Evolutionary conservation across 1,140 invertebrate genomes (phyloP).

Genomic region (Drosophila miranda): DNA sequence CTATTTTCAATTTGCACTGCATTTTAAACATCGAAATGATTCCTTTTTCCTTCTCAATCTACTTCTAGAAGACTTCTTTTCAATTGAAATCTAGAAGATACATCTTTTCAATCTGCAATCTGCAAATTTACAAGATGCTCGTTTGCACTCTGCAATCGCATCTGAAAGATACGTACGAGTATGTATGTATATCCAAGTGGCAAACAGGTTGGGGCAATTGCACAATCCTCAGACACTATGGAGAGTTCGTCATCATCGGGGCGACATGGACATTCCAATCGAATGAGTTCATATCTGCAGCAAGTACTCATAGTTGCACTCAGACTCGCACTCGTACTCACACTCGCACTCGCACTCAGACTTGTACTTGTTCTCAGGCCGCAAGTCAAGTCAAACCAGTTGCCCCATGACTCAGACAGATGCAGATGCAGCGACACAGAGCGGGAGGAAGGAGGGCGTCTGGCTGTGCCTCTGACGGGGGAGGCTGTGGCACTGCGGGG

Average conservation of each 20-base stretch:
- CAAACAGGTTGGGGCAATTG: constrained; percentile 48
- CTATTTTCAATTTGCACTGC: too few relatives aligned
- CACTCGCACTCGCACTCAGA: not conserved
- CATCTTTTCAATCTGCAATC: too few relatives aligned
- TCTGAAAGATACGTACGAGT: not conserved
- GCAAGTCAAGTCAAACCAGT: constrained; percentile 75
- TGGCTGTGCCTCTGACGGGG: too few relatives aligned
- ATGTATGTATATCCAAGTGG: constrained; percentile 2
- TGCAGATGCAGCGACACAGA: not conserved
- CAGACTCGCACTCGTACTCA: constrained; percentile 1
- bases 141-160: constrained; percentile 4
- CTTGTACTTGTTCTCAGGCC: constrained; percentile 59
- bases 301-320: constrained; percentile 18
- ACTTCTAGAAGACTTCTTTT: too few relatives aligned
- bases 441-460: constrained; percentile 4
- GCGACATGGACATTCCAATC: constrained; percentile 71
- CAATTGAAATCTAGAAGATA: too few relatives aligned
- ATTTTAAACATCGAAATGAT: too few relatives aligned
- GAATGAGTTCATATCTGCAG: constrained; percentile 69
- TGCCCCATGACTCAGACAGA: constrained; percentile 65
- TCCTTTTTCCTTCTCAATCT: too few relatives aligned
- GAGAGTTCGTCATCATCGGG: constrained; percentile 46
- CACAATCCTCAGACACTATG: constrained; percentile 48
- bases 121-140: too few relatives aligned
- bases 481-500: too few relatives aligned